Evolutionary conservation across 2,797 vertebrate species (phyloP), one percentile per base, ranked within the genome.

Genomic region (Labroides dimidiatus): DNA sequence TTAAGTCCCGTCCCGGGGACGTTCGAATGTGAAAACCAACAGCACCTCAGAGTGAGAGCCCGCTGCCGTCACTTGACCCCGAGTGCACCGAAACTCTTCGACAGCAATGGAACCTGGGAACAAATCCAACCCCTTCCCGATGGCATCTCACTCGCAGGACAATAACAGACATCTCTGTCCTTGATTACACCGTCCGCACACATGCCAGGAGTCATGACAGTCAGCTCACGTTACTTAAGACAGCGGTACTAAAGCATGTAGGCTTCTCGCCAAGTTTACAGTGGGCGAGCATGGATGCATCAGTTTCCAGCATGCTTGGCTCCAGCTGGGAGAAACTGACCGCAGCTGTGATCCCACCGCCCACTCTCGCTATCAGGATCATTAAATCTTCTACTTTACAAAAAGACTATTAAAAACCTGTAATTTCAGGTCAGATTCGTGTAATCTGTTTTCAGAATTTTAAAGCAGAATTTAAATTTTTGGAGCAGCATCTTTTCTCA

Each of bases 101-200:
- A 71, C 36, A 43, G 66, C 75, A 62, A 74, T 48, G 75, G 72
- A 86, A 77, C 72, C 84, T 59, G 79, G 85, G 83, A 91, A 75
- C 56, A 54, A 41, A 14, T 89, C 90, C 84, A 92, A 77, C 23
- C 10, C 59, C 71, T 54, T 71, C 77, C 51, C 47, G 2, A 3
- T 33, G 23, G 53, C 60, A 51, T 77, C 68, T 84, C 65, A 68
- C 75, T 75, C 63, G 84, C 75, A 91, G 79, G 43, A 84, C 81
- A 89, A 84, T 69, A 52, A 60, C 50, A 17, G 19, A 48, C 19
- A 53, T 72, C 74, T 64, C 70, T 80, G 69, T 89, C 73, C 75
- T 81, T 80, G 78, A 87, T 87, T 80, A 77, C 63, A 63, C 69
- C 33, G 19, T 66, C 71, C 47, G 2, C 20, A 44, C 55, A 60